Conservation (phyloP, 2,113 vertebrate species). For the Abramis brama region DNA sequence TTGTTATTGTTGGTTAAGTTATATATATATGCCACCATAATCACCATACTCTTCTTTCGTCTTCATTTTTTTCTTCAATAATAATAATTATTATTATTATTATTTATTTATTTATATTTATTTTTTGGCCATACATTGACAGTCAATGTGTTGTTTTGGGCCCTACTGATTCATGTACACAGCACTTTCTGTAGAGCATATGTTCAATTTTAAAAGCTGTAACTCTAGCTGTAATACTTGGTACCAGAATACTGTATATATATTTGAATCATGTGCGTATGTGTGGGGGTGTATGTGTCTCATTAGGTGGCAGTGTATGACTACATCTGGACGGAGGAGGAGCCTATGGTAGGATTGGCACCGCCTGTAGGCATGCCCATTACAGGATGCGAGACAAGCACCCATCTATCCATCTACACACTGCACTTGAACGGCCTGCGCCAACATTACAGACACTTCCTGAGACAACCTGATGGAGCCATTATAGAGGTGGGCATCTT, state of each 20-base stretch:
- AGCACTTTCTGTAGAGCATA: background rate
- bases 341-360: conserved; percentile 66
- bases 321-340: conserved; percentile 84
- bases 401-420: conserved; percentile 80
- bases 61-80: too few species aligned
- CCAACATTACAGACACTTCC: conserved; percentile 85
- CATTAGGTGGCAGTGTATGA: conserved; percentile 91
- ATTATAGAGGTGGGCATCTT: conserved; percentile 84
- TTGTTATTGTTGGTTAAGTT: too few species aligned
- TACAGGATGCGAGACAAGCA: conserved; percentile 70
- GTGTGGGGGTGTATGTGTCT: conserved; percentile 65
- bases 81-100: too few species aligned
- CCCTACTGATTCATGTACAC: background rate
- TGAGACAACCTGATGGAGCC: conserved; percentile 84
- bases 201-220: background rate
- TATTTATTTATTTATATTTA: too few species aligned
- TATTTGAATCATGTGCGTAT: conserved; percentile 4
- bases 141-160: background rate
- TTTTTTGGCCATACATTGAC: too few species aligned
- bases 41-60: too few species aligned
- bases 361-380: conserved; percentile 52
- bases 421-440: conserved; percentile 81
- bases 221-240: background rate
- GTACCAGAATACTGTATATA: background rate
- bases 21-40: too few species aligned